A percentile compares a stretch with the other conserved stretches of the same genome.
These are phyloP conservation scores for Nemotelus nigrinus DNA, from an alignment of 2,888 invertebrate genomes.

Conservation along the genomic window DNA sequence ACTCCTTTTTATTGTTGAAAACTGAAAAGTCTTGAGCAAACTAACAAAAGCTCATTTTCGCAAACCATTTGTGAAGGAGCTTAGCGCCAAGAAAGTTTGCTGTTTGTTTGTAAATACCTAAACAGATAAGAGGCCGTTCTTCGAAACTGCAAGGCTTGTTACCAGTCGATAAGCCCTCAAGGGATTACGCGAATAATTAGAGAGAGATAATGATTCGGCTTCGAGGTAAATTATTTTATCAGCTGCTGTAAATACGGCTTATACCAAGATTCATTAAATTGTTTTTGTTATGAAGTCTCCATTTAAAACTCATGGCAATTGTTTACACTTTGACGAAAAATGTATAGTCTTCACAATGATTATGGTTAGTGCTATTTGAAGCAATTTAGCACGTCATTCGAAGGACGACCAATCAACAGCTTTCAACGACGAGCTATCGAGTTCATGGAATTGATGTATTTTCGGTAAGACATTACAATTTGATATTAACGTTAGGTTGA, in stretches of 20 bases:
- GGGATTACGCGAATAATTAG: conserved; percentile 40
- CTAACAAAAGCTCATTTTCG: conserved; percentile 10
- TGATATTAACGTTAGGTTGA: no score
- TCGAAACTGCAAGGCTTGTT: not conserved
- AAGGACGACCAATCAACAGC: no score
- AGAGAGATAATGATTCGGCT: conserved; percentile 29
- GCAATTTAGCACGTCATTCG: no score
- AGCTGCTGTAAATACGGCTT: conserved; percentile 27
- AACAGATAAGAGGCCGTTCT: conserved; percentile 8
- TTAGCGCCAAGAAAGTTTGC: conserved; percentile 14
- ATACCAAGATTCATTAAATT: conserved; percentile 9
- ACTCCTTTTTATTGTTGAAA: not conserved
- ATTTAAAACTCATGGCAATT: not conserved
- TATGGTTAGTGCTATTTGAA: not conserved
- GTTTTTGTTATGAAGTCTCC: conserved; percentile 24
- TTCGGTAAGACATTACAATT: no score
- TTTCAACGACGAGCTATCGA: no score
- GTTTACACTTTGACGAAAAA: not conserved
- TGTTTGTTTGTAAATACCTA: conserved; percentile 27
- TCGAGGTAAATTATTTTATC: conserved; percentile 22
- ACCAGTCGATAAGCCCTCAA: conserved; percentile 21
- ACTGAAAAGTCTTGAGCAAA: conserved; percentile 1
- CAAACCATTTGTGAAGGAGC: not conserved
- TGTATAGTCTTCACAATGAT: not conserved
- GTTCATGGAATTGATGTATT: no score